These are phyloP conservation scores for Danionella cerebrum DNA, from an alignment of 2,113 vertebrate species.

Conservation along the genomic window DNA sequence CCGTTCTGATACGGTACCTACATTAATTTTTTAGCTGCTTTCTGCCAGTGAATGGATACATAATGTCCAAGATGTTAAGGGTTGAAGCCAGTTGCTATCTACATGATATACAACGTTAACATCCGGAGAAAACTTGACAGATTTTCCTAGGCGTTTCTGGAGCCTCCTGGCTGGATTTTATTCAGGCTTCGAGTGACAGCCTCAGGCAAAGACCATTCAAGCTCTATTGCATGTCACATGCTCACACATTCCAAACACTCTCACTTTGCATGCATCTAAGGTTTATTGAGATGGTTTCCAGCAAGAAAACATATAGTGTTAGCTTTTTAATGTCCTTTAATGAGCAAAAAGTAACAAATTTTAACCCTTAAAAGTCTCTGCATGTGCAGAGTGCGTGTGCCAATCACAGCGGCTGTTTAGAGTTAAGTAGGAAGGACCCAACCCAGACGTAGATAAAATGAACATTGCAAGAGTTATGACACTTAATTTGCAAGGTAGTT, in stretches of 20 bases:
- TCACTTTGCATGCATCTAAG: background rate
- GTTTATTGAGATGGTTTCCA: background rate
- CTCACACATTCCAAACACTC: background rate
- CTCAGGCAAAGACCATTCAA: slow-evolving; percentile 44
- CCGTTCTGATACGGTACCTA: no score
- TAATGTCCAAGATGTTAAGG: background rate
- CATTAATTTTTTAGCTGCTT: no score
- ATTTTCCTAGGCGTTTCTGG: slow-evolving; percentile 10
- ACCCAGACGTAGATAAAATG: no score
- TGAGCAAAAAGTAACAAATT: no score
- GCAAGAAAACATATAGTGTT: background rate
- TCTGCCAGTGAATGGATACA: background rate
- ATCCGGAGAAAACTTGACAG: background rate
- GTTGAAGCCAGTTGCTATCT: background rate
- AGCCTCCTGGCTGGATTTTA: slow-evolving; percentile 35
- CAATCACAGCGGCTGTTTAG: no score
- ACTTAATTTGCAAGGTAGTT: no score
- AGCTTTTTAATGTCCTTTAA: background rate
- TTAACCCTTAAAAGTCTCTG: no score
- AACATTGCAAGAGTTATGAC: no score
- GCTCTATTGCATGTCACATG: slow-evolving; percentile 16
- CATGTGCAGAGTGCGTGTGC: no score
- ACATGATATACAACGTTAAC: background rate
- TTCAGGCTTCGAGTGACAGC: slow-evolving; percentile 46
- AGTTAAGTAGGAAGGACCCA: no score